Conservation (phyloP, 2,113 vertebrate genomes). For the Eptatretus burgeri region DNA sequence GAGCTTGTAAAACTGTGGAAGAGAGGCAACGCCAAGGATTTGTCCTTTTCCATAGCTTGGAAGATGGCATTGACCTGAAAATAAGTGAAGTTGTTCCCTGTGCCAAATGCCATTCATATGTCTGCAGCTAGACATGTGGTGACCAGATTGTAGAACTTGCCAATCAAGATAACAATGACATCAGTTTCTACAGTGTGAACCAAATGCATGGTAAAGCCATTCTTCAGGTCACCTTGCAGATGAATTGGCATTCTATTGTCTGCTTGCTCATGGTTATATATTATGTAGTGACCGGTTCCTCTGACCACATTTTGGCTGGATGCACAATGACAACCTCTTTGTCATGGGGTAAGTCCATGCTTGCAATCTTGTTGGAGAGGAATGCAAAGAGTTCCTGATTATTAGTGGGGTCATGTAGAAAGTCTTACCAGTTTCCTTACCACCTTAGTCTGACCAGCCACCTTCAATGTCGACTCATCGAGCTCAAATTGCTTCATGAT, state of each 20-base stretch:
- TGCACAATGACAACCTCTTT: not conserved
- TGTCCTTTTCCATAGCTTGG: not conserved
- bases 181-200: constrained; percentile 3
- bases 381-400: no score
- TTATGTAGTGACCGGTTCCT: not conserved
- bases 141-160: not conserved
- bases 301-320: not conserved
- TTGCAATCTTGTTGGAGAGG: not conserved
- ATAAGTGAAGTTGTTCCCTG: not conserved
- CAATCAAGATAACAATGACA: constrained; percentile 1
- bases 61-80: constrained; percentile 1
- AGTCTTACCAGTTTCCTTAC: not conserved
- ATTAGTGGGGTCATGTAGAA: not conserved
- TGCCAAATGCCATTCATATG: not conserved
- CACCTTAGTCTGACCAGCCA: no score
- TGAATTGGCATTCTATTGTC: not conserved
- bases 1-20: constrained; percentile 4
- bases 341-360: not conserved
- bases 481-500: no score
- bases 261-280: not conserved
- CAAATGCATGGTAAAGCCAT: not conserved
- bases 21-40: not conserved
- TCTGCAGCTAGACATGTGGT: not conserved
- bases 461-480: no score
- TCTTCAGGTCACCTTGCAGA: not conserved